Conservation (phyloP, 1,140 invertebrate species). For the Drosophila sp. region DNA sequence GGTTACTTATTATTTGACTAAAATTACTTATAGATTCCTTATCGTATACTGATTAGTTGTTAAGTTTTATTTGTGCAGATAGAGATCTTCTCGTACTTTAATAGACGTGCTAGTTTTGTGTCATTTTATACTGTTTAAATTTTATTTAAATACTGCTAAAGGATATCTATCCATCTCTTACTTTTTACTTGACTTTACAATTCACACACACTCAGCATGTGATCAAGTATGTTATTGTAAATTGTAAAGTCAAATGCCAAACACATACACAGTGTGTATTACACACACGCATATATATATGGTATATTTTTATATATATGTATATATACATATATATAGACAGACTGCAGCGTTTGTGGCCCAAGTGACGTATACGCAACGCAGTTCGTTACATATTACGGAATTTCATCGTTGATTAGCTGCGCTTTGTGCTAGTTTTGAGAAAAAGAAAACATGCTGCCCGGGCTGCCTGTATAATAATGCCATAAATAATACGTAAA, state of each 20-base stretch:
- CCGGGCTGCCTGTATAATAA: slow-evolving; percentile 12
- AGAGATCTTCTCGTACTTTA: too few relatives aligned
- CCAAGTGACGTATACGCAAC: slow-evolving; percentile 60
- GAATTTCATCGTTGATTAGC: slow-evolving; percentile 75
- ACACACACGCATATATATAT: neutral
- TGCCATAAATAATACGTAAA: slow-evolving; percentile 29
- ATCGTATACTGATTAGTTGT: too few relatives aligned
- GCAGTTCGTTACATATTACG: slow-evolving; percentile 47
- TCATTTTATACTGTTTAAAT: neutral
- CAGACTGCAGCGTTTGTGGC: neutral
- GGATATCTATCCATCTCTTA: neutral
- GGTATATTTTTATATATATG: too few relatives aligned
- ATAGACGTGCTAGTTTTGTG: neutral
- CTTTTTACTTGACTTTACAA: slow-evolving; percentile 1
- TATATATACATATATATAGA: neutral
- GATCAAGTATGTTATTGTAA: slow-evolving; percentile 40
- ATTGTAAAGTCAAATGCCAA: slow-evolving; percentile 26
- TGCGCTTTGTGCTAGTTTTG: slow-evolving; percentile 51
- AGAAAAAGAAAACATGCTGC: slow-evolving; percentile 2
- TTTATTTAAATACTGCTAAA: neutral
- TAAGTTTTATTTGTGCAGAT: too few relatives aligned
- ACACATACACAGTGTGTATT: neutral
- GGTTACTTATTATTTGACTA: too few relatives aligned
- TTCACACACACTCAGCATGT: slow-evolving; percentile 26
- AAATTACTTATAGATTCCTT: too few relatives aligned